Percentiles rank a stretch among this genome's conserved stretches.
Evolutionary conservation across 1,140 invertebrate species (phyloP).

Genomic region (Dufourea novaeangliae): DNA sequence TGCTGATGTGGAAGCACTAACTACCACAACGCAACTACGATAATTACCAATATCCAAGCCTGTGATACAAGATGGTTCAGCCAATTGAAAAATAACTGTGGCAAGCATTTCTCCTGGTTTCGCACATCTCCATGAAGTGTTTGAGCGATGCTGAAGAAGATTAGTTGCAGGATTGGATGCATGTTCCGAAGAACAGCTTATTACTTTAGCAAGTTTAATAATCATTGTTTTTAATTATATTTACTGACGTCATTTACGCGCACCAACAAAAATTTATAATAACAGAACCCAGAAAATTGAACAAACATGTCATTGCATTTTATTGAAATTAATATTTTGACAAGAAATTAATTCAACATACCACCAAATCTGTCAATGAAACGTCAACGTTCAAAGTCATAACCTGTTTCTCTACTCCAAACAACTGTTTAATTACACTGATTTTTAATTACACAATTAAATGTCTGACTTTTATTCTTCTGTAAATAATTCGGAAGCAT

Average conservation of each 20-base stretch:
- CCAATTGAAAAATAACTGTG: conserved; percentile 73
- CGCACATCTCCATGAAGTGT: conserved; percentile 74
- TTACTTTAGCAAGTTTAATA: conserved; percentile 74
- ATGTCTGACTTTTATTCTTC: too few relatives aligned
- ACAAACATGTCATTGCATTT: background rate
- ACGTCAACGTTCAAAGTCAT: too few relatives aligned
- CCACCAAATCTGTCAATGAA: background rate
- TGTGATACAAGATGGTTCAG: conserved; percentile 72
- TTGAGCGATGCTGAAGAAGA: conserved; percentile 70
- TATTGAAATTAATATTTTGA: background rate
- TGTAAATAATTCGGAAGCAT: too few relatives aligned
- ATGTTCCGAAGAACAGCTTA: conserved; percentile 78
- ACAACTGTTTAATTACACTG: too few relatives aligned
- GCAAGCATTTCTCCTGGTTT: conserved; percentile 76
- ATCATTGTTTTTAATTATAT: conserved; percentile 70
- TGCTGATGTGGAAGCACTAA: conserved; percentile 71
- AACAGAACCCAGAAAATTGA: background rate
- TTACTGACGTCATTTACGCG: background rate
- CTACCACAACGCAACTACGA: conserved; percentile 74
- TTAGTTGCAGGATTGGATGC: conserved; percentile 73
- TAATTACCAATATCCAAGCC: conserved; percentile 79
- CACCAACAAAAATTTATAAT: background rate
- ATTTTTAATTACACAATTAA: too few relatives aligned
- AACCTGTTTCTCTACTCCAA: too few relatives aligned
- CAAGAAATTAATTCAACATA: background rate